Evolutionary conservation across 1,140 invertebrate genomes (phyloP).

Genomic region (Zaprionus kolodkinae): DNA sequence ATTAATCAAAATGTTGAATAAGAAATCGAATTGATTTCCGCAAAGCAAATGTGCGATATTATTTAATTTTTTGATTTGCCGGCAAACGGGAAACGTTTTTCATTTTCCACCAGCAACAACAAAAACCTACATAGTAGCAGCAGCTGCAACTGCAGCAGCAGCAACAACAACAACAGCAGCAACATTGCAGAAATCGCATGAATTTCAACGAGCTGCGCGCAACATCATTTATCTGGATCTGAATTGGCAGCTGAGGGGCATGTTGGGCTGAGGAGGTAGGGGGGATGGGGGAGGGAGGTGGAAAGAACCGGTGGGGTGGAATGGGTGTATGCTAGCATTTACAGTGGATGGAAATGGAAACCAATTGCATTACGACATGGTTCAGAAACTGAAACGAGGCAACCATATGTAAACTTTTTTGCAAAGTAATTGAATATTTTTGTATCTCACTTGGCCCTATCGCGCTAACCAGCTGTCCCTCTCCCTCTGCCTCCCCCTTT

Average conservation of each 20-base stretch:
- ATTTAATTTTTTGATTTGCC: conserved; percentile 64
- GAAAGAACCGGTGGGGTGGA: too few species aligned
- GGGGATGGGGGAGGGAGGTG: background rate
- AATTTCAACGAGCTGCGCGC: conserved; percentile 39
- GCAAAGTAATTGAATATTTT: conserved; percentile 40
- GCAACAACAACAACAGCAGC: conserved; percentile 3
- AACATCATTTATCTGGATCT: conserved; percentile 50
- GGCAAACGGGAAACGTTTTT: conserved; percentile 44
- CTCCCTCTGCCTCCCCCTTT: too few species aligned
- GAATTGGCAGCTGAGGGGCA: conserved; percentile 28
- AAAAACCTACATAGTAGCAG: conserved; percentile 3
- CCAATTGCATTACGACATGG: conserved; percentile 49
- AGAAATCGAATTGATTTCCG: conserved; percentile 76
- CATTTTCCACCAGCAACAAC: conserved; percentile 32
- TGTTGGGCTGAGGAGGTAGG: background rate
- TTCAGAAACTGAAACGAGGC: conserved; percentile 29
- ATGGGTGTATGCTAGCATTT: background rate
- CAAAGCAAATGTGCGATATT: conserved; percentile 73
- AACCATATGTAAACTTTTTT: conserved; percentile 30
- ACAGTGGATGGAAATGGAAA: conserved; percentile 28
- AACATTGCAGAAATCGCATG: conserved; percentile 24
- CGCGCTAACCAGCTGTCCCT: too few species aligned
- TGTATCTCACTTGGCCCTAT: background rate
- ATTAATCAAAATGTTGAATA: conserved; percentile 83
- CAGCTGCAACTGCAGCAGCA: conserved; percentile 10